A percentile compares a stretch with the other conserved stretches of the same genome.
Evolutionary conservation across 1,140 invertebrate species (phyloP).

Genomic region (Scaptomyza hsui): DNA sequence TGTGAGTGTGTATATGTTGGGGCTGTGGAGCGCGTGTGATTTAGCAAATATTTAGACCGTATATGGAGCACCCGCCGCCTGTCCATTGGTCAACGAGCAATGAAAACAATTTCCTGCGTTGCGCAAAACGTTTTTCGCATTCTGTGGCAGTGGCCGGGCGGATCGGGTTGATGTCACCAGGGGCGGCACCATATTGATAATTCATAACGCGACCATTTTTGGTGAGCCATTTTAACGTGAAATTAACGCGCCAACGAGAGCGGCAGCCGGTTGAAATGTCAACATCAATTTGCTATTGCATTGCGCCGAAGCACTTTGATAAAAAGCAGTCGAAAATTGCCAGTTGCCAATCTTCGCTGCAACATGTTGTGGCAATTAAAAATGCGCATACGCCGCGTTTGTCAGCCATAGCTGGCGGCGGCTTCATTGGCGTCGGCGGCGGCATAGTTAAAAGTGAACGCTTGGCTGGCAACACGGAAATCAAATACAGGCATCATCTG

Average conservation of each 20-base stretch:
- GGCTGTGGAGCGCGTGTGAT: constrained; percentile 69
- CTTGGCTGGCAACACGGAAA: constrained; percentile 73
- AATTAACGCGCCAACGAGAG: constrained; percentile 69
- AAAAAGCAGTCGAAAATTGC: constrained; percentile 45
- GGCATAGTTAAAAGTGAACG: constrained; percentile 62
- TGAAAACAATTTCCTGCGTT: constrained; percentile 77
- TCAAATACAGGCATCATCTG: constrained; percentile 63
- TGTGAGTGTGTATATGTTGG: too few relatives aligned
- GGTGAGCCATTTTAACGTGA: constrained; percentile 63
- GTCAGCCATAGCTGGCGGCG: constrained; percentile 23
- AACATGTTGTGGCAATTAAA: constrained; percentile 78
- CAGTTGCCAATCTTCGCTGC: constrained; percentile 73
- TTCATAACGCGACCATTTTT: constrained; percentile 79
- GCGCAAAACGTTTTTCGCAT: constrained; percentile 65
- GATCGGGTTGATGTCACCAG: constrained; percentile 76
- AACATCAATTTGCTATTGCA: constrained; percentile 73
- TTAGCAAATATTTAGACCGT: constrained; percentile 81
- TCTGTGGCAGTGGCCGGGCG: constrained; percentile 37
- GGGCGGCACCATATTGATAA: constrained; percentile 75
- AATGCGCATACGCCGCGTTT: constrained; percentile 78
- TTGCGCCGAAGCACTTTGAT: constrained; percentile 56
- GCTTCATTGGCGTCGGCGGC: constrained; percentile 25
- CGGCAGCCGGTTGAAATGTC: constrained; percentile 72
- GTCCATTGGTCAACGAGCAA: constrained; percentile 40
- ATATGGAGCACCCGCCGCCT: constrained; percentile 69